Evolutionary conservation across 53 echinoderm and acorn worm species (phyloP).

Genomic region (Temnopleurus reevesii): DNA sequence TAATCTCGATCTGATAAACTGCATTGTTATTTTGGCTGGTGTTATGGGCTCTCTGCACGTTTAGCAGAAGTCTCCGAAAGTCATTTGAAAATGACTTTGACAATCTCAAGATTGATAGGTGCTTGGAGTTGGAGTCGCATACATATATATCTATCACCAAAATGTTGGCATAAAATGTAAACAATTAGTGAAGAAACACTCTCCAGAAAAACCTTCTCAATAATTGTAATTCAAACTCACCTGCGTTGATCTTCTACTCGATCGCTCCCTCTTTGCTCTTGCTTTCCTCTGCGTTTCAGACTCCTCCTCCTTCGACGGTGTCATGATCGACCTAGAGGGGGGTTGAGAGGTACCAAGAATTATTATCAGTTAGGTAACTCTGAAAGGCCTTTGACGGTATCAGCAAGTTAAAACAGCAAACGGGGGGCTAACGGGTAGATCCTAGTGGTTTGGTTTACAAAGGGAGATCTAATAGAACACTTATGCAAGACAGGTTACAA

Average conservation of each 20-base stretch:
- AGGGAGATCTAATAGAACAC: background rate
- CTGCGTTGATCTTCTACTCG: conserved; percentile 94
- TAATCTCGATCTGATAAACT: no score
- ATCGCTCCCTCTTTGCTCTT: conserved; percentile 87
- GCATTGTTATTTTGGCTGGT: no score
- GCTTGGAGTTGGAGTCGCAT: no score
- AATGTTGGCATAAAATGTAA: no score
- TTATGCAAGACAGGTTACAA: background rate
- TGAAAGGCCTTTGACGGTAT: background rate
- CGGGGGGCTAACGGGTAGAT: background rate
- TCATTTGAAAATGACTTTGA: no score
- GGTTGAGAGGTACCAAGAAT: conserved; percentile 9
- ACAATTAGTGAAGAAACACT: no score
- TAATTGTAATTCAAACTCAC: no score
- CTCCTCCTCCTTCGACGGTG: conserved; percentile 94
- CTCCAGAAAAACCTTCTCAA: no score
- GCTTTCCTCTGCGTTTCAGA: conserved; percentile 86
- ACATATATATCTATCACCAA: no score
- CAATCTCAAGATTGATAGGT: no score
- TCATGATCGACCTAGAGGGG: conserved; percentile 85
- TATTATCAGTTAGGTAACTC: background rate
- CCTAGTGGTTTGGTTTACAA: background rate
- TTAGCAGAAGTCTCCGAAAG: no score
- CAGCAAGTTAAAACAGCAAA: background rate
- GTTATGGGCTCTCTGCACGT: no score